These are phyloP conservation scores for Girardinus metallicus DNA, from an alignment of 2,797 vertebrate species.

Conservation along the genomic window DNA sequence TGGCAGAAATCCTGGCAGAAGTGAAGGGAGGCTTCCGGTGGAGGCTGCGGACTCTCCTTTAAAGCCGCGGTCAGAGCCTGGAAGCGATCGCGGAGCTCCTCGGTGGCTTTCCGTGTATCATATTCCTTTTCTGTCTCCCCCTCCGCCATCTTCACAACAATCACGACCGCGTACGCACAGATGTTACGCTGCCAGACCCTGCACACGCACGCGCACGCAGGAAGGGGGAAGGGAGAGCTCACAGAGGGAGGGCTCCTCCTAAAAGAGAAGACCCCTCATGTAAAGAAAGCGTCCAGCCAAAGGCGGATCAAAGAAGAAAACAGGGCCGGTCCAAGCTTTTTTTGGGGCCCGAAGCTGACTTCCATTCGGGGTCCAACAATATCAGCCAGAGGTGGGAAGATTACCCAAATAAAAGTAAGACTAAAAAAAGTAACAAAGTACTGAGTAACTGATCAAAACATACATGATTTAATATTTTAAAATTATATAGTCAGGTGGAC, in stretches of 20 bases:
- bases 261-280: conserved; percentile 32
- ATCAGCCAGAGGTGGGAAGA: too few species aligned
- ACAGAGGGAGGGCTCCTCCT: not conserved
- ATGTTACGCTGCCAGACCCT: conserved; percentile 77
- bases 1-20: conserved; percentile 98
- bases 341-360: not conserved
- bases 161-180: conserved; percentile 94
- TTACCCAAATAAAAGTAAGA: too few species aligned
- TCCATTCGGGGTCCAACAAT: too few species aligned
- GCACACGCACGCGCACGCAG: conserved; percentile 80
- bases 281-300: conserved; percentile 59
- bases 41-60: conserved; percentile 82
- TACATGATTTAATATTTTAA: too few species aligned
- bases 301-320: not conserved
- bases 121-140: conserved; percentile 95
- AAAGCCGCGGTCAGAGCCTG: conserved; percentile 85
- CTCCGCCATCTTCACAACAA: conserved; percentile 99
- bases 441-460: too few species aligned
- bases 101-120: conserved; percentile 86
- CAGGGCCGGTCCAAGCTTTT: not conserved
- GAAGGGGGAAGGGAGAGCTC: conserved; percentile 38
- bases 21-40: conserved; percentile 88
- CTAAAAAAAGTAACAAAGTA: too few species aligned
- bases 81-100: conserved; percentile 87
- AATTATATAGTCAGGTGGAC: too few species aligned